These are phyloP conservation scores for Myotis findleyi DNA, from an alignment of 2,797 vertebrate species.

Conservation along the genomic window DNA sequence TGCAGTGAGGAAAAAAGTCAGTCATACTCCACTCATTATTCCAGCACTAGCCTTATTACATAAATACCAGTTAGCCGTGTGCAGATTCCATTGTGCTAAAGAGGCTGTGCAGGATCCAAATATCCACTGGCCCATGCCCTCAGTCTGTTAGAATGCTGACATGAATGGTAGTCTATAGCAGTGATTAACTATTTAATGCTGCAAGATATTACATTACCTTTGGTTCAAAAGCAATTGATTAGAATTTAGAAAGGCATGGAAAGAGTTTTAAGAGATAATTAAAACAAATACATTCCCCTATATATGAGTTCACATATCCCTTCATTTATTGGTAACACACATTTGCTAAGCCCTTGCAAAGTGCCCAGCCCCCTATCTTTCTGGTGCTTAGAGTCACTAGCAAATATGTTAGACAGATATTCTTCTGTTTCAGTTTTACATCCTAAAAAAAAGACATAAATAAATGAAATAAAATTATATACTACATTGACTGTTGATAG, in stretches of 20 bases:
- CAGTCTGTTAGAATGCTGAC: slow-evolving; percentile 74
- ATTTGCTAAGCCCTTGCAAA: background rate
- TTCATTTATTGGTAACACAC: background rate
- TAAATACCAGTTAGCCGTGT: slow-evolving; percentile 58
- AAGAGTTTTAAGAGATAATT: slow-evolving; percentile 78
- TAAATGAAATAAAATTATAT: background rate
- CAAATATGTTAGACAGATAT: background rate
- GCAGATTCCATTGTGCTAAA: slow-evolving; percentile 76
- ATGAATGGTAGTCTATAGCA: slow-evolving; percentile 55
- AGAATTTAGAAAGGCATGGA: slow-evolving; percentile 78
- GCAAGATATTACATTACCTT: slow-evolving; percentile 78
- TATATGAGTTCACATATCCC: background rate
- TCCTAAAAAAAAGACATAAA: background rate
- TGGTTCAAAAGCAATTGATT: slow-evolving; percentile 80
- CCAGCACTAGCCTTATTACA: slow-evolving; percentile 70
- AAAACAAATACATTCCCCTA: slow-evolving; percentile 82
- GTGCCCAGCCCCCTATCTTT: background rate
- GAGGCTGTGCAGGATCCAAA: slow-evolving; percentile 68
- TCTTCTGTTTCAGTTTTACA: background rate
- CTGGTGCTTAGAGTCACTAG: background rate
- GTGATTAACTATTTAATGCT: slow-evolving; percentile 83
- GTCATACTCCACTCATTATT: slow-evolving; percentile 75
- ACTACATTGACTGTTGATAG: background rate
- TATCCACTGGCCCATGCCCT: slow-evolving; percentile 57
- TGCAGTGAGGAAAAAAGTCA: slow-evolving; percentile 70